Evolutionary conservation across 2,797 vertebrate species (phyloP).

Genomic region (Hozukius guyotensis): DNA sequence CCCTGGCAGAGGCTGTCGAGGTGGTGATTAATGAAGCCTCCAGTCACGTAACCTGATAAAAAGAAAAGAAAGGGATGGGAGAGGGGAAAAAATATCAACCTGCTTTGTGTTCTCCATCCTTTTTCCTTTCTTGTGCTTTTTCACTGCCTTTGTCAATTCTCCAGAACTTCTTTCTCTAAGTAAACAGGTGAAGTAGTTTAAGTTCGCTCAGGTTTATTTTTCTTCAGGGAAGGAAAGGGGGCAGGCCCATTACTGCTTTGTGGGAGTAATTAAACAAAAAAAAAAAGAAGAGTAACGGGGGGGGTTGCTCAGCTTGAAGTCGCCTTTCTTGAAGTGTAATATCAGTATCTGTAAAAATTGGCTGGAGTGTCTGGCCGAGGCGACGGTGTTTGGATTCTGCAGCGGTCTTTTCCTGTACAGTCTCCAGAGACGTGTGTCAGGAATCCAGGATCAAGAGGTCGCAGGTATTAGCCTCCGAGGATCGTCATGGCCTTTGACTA

Average conservation of each 20-base stretch:
- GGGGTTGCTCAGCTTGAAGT: conserved; percentile 33
- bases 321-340: conserved; percentile 55
- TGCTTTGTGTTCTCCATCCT: conserved; percentile 71
- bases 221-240: conserved; percentile 34
- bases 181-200: conserved; percentile 76
- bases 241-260: conserved; percentile 39
- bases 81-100: conserved; percentile 68
- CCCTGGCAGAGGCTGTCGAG: conserved; percentile 82
- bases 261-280: conserved; percentile 59
- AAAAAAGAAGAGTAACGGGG: not conserved
- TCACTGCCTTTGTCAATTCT: conserved; percentile 66
- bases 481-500: conserved; percentile 80
- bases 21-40: conserved; percentile 86
- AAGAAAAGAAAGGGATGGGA: conserved; percentile 68
- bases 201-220: conserved; percentile 58
- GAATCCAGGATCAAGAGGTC: conserved; percentile 80
- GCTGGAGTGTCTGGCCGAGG: conserved; percentile 33
- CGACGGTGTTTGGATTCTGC: conserved; percentile 42
- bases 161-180: conserved; percentile 57
- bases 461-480: conserved; percentile 83
- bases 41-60: conserved; percentile 83
- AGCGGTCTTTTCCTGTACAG: conserved; percentile 51
- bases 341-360: conserved; percentile 64
- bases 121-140: conserved; percentile 69
- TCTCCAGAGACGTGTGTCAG: conserved; percentile 77